Evolutionary conservation across 1,140 invertebrate genomes (phyloP).

Genomic region (Centruroides sculpturatus): DNA sequence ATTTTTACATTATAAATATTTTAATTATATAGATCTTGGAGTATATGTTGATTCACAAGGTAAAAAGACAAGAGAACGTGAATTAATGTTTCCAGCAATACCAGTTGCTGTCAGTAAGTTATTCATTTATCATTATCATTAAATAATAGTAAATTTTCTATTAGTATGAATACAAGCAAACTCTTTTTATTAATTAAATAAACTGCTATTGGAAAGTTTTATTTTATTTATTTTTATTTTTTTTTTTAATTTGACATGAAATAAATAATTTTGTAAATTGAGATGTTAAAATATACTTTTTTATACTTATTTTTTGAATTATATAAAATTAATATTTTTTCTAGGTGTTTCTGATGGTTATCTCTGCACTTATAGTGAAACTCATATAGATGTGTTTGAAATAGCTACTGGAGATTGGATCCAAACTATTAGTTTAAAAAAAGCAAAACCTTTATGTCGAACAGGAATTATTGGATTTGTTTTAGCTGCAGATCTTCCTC

Average conservation of each 20-base stretch:
- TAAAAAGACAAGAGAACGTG: conserved; percentile 74
- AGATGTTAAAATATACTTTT: too few species aligned
- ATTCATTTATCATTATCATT: too few species aligned
- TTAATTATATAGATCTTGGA: conserved; percentile 53
- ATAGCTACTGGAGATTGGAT: conserved; percentile 86
- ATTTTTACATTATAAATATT: background rate
- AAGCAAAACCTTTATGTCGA: conserved; percentile 21
- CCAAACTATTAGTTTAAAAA: conserved; percentile 88
- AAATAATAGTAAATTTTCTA: too few species aligned
- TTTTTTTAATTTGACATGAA: too few species aligned
- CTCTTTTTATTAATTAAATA: too few species aligned
- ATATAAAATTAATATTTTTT: conserved; percentile 12
- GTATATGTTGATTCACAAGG: conserved; percentile 88
- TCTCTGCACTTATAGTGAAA: conserved; percentile 80
- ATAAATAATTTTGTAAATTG: too few species aligned
- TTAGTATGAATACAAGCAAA: too few species aligned
- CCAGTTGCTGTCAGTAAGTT: conserved; percentile 65
- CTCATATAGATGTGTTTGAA: conserved; percentile 93
- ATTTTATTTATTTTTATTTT: too few species aligned
- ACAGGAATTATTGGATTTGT: conserved; percentile 39
- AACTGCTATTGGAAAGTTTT: too few species aligned
- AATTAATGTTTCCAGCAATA: conserved; percentile 94
- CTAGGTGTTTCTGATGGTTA: conserved; percentile 72
- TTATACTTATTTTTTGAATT: background rate
- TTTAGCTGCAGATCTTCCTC: conserved; percentile 63